Base-by-base conservation (phyloP, 2,797 vertebrate species). In the Propithecus deckenii region DNA sequence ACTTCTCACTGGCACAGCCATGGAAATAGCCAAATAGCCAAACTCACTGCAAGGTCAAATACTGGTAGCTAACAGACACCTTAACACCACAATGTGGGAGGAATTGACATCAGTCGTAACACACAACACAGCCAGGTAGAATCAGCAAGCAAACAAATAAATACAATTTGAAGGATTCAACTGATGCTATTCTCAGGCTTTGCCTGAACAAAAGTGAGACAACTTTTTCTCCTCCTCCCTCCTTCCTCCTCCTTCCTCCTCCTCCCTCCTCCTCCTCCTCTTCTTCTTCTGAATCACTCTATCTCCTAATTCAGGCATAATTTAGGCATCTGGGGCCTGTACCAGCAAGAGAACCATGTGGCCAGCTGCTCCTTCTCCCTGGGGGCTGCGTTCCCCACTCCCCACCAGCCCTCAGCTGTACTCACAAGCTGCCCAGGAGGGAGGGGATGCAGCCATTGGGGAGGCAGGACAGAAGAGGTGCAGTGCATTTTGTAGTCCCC, bases 371-470 rank as follows among this genome's bases (percentile, higher is more conserved):
- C 35, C 23, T 91, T 35, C 32, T 12, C 0, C 1, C 0, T 11
- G 43, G 32, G 13, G 41, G 23, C 48, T 46, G 3, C 9, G 14
- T 46, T n/a, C 28, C 41, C 28, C 11, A 11, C 11, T 71, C 23
- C 55, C 13, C 2, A 28, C 7, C 4, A 7, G 12, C 63, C 46
- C 30, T 46, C 22, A 28, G 7, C n/a, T n/a, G 10, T 18, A 0
- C 55, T 55, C 25, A 30, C 7, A 28, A 52, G 55, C 32, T n/a
- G 28, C 46, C 52, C 50, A n/a, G 38, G 32, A 74, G 81, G 81
- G 48, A 18, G 50, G 4, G 20, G 28, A 14, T 20, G 46, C 59
- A 4, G 43, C 4, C 2, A n/a, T 4, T 6, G 25, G 18, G 1
- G 25, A 57, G 28, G 38, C 22, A 2, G 32, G 22, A 46, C 2